phyloP scores from a whole-genome alignment of 1,140 invertebrate species.

The Drosophila repletoides region DNA sequence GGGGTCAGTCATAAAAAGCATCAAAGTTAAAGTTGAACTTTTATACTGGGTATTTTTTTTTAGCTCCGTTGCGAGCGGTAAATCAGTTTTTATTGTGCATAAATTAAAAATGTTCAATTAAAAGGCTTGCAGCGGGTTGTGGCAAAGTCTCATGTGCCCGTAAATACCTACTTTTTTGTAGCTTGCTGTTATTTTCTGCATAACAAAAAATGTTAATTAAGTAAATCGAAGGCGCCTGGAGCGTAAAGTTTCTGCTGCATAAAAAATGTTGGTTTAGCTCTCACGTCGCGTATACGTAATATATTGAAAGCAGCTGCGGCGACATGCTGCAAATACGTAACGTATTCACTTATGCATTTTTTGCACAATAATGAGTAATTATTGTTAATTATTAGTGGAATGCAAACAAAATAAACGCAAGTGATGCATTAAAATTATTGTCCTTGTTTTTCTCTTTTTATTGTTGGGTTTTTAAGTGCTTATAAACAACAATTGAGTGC shows the following conservation, averaged over 20 bases:
- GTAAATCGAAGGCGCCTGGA: constrained; percentile 12
- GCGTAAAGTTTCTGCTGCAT: neutral
- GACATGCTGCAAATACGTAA: neutral
- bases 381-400: constrained; percentile 50
- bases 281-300: neutral
- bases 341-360: constrained; percentile 45
- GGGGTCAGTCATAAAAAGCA: constrained; percentile 59
- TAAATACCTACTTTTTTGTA: neutral
- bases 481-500: constrained; percentile 29
- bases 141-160: neutral
- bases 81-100: constrained; percentile 78
- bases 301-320: neutral
- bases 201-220: constrained; percentile 26
- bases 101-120: constrained; percentile 78
- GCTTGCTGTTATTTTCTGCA: neutral
- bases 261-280: neutral
- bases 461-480: constrained; percentile 10
- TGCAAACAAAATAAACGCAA: constrained; percentile 38
- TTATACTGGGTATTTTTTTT: constrained; percentile 36
- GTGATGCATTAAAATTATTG: constrained; percentile 31
- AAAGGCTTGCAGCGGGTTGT: constrained; percentile 31
- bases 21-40: constrained; percentile 62
- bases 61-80: constrained; percentile 26
- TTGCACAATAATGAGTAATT: constrained; percentile 49
- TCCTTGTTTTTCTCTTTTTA: constrained; percentile 5